Base-by-base conservation (phyloP, 2,113 vertebrate genomes). In the Urocolius indicus region DNA sequence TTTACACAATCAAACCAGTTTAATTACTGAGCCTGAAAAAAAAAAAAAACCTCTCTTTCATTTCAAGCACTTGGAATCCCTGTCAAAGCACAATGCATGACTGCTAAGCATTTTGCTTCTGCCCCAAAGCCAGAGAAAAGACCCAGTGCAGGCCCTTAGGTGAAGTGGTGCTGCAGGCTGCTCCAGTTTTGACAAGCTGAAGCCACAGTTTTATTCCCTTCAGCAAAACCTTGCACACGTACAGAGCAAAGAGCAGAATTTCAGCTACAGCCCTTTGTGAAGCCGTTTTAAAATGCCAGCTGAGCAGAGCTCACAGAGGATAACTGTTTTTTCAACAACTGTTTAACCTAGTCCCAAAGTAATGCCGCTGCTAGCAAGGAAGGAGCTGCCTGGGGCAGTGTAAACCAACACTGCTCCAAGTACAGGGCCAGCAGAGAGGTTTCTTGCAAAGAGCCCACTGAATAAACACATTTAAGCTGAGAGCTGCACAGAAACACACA, bases 31-130 rank as follows among this genome's bases (percentile, higher is more conserved):
- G 75, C 58, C 38, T 79, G 49, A 87, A 63, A 77, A 80, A 75
- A 77, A 52, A 83, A 96, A 86, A n/a, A n/a, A n/a, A n/a, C n/a
- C n/a, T 38, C 75, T 59, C 88, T 80, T 89, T 90, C 72, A 55
- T 58, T 83, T 63, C 43, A 77, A 80, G 86, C 72, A 58, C 15
- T 17, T 83, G 72, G 83, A 80, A 51, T n/a, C 59, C 55, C 26
- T 12, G 43, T 75, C 83, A 85, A 49, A 57, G 1, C 24, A 65
- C 87, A 90, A n/a, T 15, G 17, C 46, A 8, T 6, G 26, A 79
- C 36, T 84, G 54, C 69, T 26, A 9, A 75, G 84, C 20, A 2
- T 67, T 84, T 45, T 52, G 57, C 48, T 67, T 87, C 87, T 34
- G 58, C 78, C 66, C 63, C 84, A n/a, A 46, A 62, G n/a, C 0